Evolutionary conservation across 53 echinoderm and acorn worm genomes (phyloP), one percentile per base, ranked within the genome.

Genomic region (Crossaster papposus): DNA sequence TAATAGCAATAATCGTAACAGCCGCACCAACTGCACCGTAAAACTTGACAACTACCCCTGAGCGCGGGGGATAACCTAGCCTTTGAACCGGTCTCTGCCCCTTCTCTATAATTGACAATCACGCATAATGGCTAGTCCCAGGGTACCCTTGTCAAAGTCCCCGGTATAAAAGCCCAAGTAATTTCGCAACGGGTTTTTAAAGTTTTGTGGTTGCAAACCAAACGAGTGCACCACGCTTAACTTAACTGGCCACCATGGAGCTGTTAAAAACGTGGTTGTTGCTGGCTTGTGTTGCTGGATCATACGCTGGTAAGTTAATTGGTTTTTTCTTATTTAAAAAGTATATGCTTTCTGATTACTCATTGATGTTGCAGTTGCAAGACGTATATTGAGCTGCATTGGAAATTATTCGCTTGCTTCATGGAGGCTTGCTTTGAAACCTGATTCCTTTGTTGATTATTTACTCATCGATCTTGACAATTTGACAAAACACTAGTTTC

Each of bases 191-290:
- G 65, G 32, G 26, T 20, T 87, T 24, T 31, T 51, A 71, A 52
- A 51, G 20, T 84, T 72, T 12, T 35, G 1, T 22, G 51, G 74
- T 54, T 72, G 30, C 55, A 18, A 74, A 31, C 74, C 7, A 4
- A 28, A 2, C 64, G 22, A n/a, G 71, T 22, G 3, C 13, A 79
- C 85, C 52, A 50, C 74, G 73, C 20, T n/a, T n/a, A n/a, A 5
- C 51, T 72, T 87, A 87, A 87, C 87, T 87, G 87, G 87, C 87
- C 87, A 37, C 63, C 75, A 87, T 87, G 87, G 87, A 87, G 87
- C 87, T 87, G 87, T 87, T 87, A 24, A 87, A 87, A 28, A 55
- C 87, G 87, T 87, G 76, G 87, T 55, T 87, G 35, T 55, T 87
- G 34, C 76, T 87, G 55, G 75, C 76, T 17, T 77, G 71, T 87